These are phyloP conservation scores for Aeoliscus strigatus DNA, from an alignment of 2,797 vertebrate genomes.

Conservation along the genomic window DNA sequence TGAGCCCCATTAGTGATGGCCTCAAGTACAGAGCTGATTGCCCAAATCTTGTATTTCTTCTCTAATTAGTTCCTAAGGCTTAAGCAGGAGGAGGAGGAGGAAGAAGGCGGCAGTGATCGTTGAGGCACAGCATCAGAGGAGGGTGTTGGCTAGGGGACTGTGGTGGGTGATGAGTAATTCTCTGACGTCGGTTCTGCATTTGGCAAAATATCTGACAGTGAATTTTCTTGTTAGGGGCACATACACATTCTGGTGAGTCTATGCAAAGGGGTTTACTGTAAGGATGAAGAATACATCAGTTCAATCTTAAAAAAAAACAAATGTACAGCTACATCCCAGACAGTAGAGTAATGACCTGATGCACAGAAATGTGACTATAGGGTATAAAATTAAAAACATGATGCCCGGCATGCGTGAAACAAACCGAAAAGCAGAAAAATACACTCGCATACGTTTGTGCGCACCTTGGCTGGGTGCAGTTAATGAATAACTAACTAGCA, in stretches of 20 bases:
- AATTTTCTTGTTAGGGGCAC: no score
- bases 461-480: slow-evolving; percentile 51
- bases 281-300: slow-evolving; percentile 1
- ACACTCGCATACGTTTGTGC: slow-evolving; percentile 1
- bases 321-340: no score
- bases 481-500: slow-evolving; percentile 73
- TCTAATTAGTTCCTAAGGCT: slow-evolving; percentile 43
- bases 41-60: slow-evolving; percentile 24
- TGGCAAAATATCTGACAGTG: slow-evolving; percentile 36
- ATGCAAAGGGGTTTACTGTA: no score
- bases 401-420: slow-evolving; percentile 16
- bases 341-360: slow-evolving; percentile 4
- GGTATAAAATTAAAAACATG: slow-evolving; percentile 21
- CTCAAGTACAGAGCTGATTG: slow-evolving; percentile 40
- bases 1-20: slow-evolving; percentile 31
- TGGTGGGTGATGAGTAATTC: slow-evolving; percentile 47
- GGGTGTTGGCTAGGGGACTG: slow-evolving; percentile 39
- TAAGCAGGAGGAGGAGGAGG: slow-evolving; percentile 3
- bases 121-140: slow-evolving; percentile 29
- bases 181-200: slow-evolving; percentile 38
- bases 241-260: no score
- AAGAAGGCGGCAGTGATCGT: slow-evolving; percentile 25
- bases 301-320: no score
- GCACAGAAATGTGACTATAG: slow-evolving; percentile 13
- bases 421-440: slow-evolving; percentile 14